A percentile compares a stretch with the other conserved stretches of the same genome.
Evolutionary conservation across 2,797 vertebrate species (phyloP).

Genomic region (Enteromius anoplus): DNA sequence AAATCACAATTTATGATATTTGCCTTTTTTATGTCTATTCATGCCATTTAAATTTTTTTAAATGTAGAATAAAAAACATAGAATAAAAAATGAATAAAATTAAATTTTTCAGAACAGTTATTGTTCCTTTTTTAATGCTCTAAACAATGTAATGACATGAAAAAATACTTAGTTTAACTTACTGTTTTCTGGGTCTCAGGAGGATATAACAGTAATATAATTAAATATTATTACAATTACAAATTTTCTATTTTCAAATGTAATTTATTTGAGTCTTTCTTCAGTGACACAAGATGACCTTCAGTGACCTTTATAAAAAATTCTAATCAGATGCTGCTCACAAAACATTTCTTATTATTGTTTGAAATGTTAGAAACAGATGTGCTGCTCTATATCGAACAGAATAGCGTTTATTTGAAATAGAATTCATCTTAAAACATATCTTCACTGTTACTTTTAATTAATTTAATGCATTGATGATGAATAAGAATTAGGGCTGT

Average conservation of each 20-base stretch:
- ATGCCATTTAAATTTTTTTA: too few species aligned
- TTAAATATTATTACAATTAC: neutral
- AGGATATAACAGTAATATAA: neutral
- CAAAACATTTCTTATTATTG: neutral
- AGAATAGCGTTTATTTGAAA: neutral
- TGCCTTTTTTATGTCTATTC: too few species aligned
- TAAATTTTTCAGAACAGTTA: too few species aligned
- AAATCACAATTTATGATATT: too few species aligned
- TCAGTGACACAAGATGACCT: neutral
- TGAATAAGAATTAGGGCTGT: neutral
- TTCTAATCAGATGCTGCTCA: neutral
- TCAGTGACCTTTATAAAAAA: neutral
- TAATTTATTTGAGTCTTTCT: neutral
- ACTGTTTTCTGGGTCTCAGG: too few species aligned
- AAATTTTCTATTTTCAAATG: neutral
- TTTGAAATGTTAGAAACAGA: neutral
- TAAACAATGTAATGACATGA: too few species aligned
- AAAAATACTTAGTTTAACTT: too few species aligned
- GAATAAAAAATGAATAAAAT: too few species aligned
- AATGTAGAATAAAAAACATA: too few species aligned
- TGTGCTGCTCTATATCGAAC: neutral
- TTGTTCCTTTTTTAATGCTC: too few species aligned
- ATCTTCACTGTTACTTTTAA: neutral
- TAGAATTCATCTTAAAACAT: neutral
- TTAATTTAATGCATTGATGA: neutral